Conservation (phyloP, 2,113 vertebrate species). For the Psittacula cyanocephala region DNA sequence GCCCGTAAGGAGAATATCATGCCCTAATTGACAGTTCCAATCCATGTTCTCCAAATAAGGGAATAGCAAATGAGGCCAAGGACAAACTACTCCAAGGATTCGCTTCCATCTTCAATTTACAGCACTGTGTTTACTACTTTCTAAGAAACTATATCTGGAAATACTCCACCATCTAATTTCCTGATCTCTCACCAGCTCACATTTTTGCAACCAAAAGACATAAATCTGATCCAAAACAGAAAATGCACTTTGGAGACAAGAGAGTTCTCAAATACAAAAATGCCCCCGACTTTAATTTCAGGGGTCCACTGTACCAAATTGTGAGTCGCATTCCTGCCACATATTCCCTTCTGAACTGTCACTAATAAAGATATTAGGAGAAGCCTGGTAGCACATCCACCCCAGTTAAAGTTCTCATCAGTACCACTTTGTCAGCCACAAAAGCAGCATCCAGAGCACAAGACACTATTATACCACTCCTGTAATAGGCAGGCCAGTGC, state of each 20-base stretch:
- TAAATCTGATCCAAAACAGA: neutral
- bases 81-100: slow-evolving; percentile 24
- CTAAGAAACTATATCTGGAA: neutral
- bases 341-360: neutral
- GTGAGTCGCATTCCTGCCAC: neutral
- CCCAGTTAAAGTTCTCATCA: neutral
- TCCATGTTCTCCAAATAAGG: slow-evolving; percentile 17
- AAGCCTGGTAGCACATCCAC: neutral
- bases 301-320: neutral
- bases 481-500: neutral
- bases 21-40: slow-evolving; percentile 50
- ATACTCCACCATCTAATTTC: neutral
- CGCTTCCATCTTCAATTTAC: neutral
- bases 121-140: neutral
- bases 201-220: neutral
- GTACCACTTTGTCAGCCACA: neutral
- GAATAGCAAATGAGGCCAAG: slow-evolving; percentile 48
- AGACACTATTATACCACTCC: neutral
- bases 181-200: neutral
- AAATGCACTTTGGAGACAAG: neutral
- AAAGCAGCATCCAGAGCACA: neutral
- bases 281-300: neutral
- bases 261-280: neutral
- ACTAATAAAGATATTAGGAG: neutral
- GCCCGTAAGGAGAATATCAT: slow-evolving; percentile 24